These are phyloP conservation scores for Solenopsis invicta DNA, from an alignment of 1,140 invertebrate genomes.

Conservation along the genomic window DNA sequence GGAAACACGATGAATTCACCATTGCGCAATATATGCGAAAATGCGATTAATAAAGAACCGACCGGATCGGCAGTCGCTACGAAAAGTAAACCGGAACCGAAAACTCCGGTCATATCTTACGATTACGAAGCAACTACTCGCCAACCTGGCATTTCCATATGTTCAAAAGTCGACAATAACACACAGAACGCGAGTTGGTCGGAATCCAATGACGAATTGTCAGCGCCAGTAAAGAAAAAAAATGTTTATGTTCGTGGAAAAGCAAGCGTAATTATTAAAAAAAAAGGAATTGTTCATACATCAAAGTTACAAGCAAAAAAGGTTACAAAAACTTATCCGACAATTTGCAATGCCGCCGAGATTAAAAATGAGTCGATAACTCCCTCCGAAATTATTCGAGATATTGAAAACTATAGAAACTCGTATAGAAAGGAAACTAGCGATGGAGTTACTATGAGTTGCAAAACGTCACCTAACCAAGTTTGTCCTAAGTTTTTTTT, in stretches of 20 bases:
- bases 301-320: slow-evolving; percentile 20
- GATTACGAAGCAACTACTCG: slow-evolving; percentile 70
- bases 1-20: slow-evolving; percentile 68
- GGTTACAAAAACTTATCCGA: neutral
- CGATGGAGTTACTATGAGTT: neutral
- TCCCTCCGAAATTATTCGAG: neutral
- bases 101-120: slow-evolving; percentile 22
- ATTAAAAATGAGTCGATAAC: slow-evolving; percentile 2
- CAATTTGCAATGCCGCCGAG: neutral
- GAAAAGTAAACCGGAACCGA: slow-evolving; percentile 30
- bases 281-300: neutral
- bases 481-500: slow-evolving; percentile 9
- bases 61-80: neutral
- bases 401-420: neutral
- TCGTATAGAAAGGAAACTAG: neutral
- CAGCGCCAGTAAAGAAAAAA: neutral
- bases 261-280: slow-evolving; percentile 2
- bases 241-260: neutral
- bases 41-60: slow-evolving; percentile 27
- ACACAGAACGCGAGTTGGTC: slow-evolving; percentile 1
- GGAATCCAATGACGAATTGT: neutral
- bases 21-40: slow-evolving; percentile 48
- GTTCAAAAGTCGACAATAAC: slow-evolving; percentile 18
- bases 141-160: slow-evolving; percentile 65
- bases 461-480: neutral